A percentile compares a stretch with the other conserved stretches of the same genome.
Conservation (phyloP, 2,888 invertebrate genomes). For the Lithophane ornitopus region DNA sequence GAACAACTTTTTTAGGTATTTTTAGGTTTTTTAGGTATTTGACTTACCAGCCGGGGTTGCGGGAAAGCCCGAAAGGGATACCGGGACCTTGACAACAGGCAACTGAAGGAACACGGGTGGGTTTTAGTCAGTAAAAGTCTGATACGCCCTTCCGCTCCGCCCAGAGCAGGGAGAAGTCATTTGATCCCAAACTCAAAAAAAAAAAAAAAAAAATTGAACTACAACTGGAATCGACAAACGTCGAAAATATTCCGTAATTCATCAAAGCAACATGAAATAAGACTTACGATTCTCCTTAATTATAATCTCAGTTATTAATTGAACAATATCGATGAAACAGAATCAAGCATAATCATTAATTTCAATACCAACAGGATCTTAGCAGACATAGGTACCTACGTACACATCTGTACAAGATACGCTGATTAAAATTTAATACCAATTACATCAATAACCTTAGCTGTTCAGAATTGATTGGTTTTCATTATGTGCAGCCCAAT, state of each 20-base stretch:
- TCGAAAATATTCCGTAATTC: not conserved
- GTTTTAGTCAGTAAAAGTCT: too few species aligned
- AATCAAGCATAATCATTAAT: conserved; percentile 55
- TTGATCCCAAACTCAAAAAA: too few species aligned
- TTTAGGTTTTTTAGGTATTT: too few species aligned
- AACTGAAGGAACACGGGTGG: too few species aligned
- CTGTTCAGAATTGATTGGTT: conserved; percentile 61
- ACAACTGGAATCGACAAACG: not conserved
- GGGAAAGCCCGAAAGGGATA: too few species aligned
- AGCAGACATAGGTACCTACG: conserved; percentile 1
- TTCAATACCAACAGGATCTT: conserved; percentile 41
- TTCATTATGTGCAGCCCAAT: conserved; percentile 61
- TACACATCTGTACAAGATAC: conserved; percentile 44
- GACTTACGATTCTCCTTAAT: conserved; percentile 9
- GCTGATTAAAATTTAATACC: conserved; percentile 67
- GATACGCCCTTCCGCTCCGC: too few species aligned
- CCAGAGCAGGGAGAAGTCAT: too few species aligned
- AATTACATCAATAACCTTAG: conserved; percentile 64
- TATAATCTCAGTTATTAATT: conserved; percentile 53
- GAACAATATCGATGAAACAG: conserved; percentile 27
- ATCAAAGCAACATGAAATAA: conserved; percentile 6
- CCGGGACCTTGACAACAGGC: too few species aligned
- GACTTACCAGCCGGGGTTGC: too few species aligned
- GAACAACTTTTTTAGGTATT: too few species aligned
- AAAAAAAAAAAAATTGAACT: too few species aligned